Evolutionary conservation across 2,888 invertebrate genomes (phyloP).

Genomic region (Microplitis manilae): DNA sequence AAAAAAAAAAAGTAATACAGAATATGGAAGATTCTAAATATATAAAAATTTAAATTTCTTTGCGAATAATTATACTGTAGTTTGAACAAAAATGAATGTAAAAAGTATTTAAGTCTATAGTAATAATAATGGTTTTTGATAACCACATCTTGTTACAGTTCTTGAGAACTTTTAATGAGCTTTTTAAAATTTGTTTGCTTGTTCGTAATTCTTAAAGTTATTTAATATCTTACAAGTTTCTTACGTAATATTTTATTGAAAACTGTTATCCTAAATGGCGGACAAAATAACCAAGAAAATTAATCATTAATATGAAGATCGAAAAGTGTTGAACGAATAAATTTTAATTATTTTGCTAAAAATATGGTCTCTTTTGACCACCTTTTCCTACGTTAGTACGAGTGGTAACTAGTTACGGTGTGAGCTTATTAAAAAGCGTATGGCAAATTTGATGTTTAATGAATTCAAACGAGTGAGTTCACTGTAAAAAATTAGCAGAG

Average conservation of each 20-base stretch:
- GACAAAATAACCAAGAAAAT: not conserved
- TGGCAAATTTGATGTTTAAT: too few species aligned
- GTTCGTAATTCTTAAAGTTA: not conserved
- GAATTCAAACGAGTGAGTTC: too few species aligned
- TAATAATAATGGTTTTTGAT: not conserved
- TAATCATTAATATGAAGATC: not conserved
- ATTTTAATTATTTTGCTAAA: too few species aligned
- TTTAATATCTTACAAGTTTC: not conserved
- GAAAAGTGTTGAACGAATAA: too few species aligned
- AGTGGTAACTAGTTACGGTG: too few species aligned
- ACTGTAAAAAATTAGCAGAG: too few species aligned
- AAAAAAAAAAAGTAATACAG: not conserved
- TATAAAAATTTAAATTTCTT: not conserved
- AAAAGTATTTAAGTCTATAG: not conserved
- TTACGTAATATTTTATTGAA: not conserved
- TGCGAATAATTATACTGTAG: not conserved
- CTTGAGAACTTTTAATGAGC: not conserved
- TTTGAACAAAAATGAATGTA: not conserved
- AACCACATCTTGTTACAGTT: not conserved
- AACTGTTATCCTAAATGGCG: not conserved
- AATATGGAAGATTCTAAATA: not conserved
- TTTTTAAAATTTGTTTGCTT: not conserved
- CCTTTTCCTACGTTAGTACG: too few species aligned
- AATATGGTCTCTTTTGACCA: too few species aligned
- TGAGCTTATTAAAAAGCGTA: too few species aligned